Conservation (phyloP, 2,797 vertebrate species). For the Mareca penelope region DNA sequence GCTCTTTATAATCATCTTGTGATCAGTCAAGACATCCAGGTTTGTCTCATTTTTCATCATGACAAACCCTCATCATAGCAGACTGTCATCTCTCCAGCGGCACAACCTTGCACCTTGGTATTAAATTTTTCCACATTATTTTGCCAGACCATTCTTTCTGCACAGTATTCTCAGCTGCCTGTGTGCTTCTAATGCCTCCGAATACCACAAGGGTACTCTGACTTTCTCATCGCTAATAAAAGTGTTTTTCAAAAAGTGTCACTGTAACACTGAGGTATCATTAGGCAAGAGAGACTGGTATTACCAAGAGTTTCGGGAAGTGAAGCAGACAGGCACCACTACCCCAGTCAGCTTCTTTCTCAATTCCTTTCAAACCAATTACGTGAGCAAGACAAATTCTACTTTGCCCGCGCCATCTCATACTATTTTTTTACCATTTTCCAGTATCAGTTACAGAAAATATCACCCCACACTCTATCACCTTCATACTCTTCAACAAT, state of each 20-base stretch:
- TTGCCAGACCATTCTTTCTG: not conserved
- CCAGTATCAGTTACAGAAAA: not conserved
- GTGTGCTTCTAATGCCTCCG: not conserved
- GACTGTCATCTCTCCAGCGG: not conserved
- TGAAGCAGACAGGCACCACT: not conserved
- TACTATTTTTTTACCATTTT: not conserved
- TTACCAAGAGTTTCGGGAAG: constrained; percentile 6
- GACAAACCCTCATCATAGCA: not conserved
- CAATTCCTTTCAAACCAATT: not conserved
- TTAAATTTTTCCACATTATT: not conserved
- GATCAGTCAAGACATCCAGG: not conserved
- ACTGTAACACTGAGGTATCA: not conserved
- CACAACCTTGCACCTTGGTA: not conserved
- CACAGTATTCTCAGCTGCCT: not conserved
- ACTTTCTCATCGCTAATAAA: not conserved
- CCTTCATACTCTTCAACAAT: not conserved
- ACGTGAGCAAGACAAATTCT: not conserved
- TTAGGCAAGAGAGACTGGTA: not conserved
- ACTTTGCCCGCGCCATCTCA: not conserved
- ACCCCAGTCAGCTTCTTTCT: not conserved
- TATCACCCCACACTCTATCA: not conserved
- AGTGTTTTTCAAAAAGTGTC: not conserved
- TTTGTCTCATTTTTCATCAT: not conserved
- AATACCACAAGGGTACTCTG: not conserved
- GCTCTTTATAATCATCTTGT: not conserved